phyloP scores from a whole-genome alignment of 2,113 vertebrate species.

The Ceyx cyanopectus region DNA sequence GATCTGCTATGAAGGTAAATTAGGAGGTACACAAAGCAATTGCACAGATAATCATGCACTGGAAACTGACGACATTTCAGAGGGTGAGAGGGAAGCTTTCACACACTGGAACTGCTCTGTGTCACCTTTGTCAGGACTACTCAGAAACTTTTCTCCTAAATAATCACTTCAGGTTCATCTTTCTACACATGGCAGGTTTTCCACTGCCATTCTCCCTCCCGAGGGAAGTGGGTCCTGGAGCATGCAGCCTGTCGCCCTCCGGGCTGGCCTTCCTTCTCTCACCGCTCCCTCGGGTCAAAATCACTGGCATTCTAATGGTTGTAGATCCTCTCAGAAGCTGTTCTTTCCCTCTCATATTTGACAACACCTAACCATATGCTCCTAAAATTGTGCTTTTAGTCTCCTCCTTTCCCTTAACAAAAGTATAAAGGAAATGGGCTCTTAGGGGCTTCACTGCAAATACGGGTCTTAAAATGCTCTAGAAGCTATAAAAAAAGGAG shows the following conservation, averaged over 20 bases:
- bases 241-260: not conserved
- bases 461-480: constrained; percentile 13
- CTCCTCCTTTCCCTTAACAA: not conserved
- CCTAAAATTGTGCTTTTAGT: not conserved
- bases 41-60: constrained; percentile 3
- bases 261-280: not conserved
- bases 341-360: constrained; percentile 29
- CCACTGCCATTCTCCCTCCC: not conserved
- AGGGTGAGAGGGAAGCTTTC: not conserved
- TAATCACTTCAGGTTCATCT: not conserved
- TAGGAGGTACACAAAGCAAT: constrained; percentile 7
- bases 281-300: not conserved
- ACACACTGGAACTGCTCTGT: not conserved
- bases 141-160: not conserved
- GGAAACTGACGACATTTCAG: not conserved
- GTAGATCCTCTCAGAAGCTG: constrained; percentile 19
- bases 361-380: not conserved
- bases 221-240: not conserved
- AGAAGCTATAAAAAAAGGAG: not conserved
- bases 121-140: not conserved
- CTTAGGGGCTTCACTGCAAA: not conserved
- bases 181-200: not conserved
- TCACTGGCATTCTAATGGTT: not conserved
- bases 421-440: constrained; percentile 14
- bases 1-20: constrained; percentile 29